A percentile compares a stretch with the other conserved stretches of the same genome.
Conservation (phyloP, 1,140 invertebrate species). For the Plodia interpunctella region DNA sequence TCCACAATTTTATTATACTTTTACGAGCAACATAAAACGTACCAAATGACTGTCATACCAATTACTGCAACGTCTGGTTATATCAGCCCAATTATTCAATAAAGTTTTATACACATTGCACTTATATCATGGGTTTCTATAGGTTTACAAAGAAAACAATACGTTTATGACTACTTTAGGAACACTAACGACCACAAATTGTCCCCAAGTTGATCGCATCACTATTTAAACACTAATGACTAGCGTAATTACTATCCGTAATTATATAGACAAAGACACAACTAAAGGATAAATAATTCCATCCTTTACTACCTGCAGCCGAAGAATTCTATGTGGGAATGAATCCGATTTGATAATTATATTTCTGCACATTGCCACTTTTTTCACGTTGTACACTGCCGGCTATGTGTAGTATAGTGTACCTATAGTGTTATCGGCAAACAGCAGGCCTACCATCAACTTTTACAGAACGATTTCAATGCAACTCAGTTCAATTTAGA, state of each 20-base stretch:
- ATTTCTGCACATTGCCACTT: too few species aligned
- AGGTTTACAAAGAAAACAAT: neutral
- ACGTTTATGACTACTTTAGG: neutral
- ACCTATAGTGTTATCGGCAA: too few species aligned
- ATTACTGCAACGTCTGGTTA: neutral
- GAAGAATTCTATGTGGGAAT: too few species aligned
- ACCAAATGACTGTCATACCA: neutral
- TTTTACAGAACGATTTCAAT: too few species aligned
- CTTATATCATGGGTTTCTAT: neutral
- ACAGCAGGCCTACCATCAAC: too few species aligned
- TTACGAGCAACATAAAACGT: neutral
- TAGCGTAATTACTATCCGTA: conserved; percentile 4
- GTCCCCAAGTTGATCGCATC: neutral
- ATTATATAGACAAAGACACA: neutral
- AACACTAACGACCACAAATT: neutral
- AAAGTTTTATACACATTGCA: neutral
- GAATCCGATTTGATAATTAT: too few species aligned
- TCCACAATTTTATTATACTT: neutral
- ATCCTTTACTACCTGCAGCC: too few species aligned
- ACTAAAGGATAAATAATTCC: too few species aligned
- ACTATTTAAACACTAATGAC: neutral
- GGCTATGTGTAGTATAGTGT: too few species aligned
- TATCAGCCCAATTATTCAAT: neutral
- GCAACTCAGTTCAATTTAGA: too few species aligned
- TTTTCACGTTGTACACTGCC: too few species aligned